Base-by-base conservation (phyloP, 2,888 invertebrate genomes). In the Athalia rosae region DNA sequence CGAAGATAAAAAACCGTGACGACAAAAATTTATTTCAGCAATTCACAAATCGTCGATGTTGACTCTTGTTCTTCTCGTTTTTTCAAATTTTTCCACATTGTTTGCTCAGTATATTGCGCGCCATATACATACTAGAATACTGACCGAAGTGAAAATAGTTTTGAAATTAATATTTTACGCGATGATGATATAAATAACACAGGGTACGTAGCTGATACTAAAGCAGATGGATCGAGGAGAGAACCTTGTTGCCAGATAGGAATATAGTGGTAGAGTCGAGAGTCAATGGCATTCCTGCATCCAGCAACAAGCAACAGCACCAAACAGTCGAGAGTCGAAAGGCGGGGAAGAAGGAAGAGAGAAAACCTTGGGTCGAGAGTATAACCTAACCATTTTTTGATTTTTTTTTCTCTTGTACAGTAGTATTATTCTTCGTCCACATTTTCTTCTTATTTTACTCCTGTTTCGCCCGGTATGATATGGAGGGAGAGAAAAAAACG, bases 231-330 rank as follows among this genome's bases (percentile, higher is more conserved):
- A 81, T 73, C 62, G 79, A 79, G 79, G 79, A 80, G 83, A 80
- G 83, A 83, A 84, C 84, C 84, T 85, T 83, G 86, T 84, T 85
- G 85, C 85, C 84, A 85, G 85, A 86, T 85, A 86, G 84, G 84
- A 84, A 83, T 81, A 28, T 28, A 28, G 28, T 28, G 28, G 28
- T 28, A 28, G 28, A 28, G 28, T 28, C 28, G 28, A 84, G 81
- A 86, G 85, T 86, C 86, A 87, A 85, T 86, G 86, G 86, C 87
- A 86, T 87, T 86, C 84, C 85, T 28, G 28, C 28, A 28, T 28
- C 28, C 28, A 28, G 28, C 28, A 28, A 28, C 28, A 28, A 28
- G 28, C 28, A 28, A 28, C 28, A 28, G 28, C 28, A 28, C 28
- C 28, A 82, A 82, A 83, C 81, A 82, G 81, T 81, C 80, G 77